Percentiles rank a stretch among this genome's conserved stretches.
Evolutionary conservation across 2,113 vertebrate species (phyloP).

Genomic region (Talpa occidentalis): DNA sequence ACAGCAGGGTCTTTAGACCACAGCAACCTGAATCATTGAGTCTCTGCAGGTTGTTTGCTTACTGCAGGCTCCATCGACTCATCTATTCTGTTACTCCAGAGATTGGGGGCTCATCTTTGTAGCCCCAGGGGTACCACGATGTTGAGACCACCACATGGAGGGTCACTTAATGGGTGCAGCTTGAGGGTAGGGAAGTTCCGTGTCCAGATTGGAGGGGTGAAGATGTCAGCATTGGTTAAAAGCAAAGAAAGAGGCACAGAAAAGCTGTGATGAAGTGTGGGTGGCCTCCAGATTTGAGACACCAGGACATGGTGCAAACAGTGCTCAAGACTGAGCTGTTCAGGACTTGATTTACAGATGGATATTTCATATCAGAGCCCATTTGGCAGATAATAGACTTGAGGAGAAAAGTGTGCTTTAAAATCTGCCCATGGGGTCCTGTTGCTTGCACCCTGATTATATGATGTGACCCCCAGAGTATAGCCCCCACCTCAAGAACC

Average conservation of each 20-base stretch:
- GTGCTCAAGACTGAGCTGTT: background rate
- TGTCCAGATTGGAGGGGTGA: background rate
- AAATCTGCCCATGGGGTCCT: background rate
- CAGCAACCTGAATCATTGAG: background rate
- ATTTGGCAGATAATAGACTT: background rate
- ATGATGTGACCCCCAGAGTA: background rate
- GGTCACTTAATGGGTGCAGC: fast-evolving
- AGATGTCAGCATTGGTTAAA: background rate
- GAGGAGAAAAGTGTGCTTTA: background rate
- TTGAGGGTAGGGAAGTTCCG: background rate
- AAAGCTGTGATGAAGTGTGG: background rate
- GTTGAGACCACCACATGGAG: background rate
- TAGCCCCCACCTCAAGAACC: background rate
- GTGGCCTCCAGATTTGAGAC: background rate
- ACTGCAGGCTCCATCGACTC: background rate
- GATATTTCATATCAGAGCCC: background rate
- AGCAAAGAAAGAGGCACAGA: background rate
- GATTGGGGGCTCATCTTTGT: background rate
- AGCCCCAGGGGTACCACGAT: too few relatives aligned
- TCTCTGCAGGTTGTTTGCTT: background rate
- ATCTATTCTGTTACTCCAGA: background rate
- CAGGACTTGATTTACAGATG: background rate
- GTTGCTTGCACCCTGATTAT: too few relatives aligned
- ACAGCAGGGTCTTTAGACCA: background rate
- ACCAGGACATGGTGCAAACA: background rate